A percentile compares a stretch with the other conserved stretches of the same genome.
These are phyloP conservation scores for Campoletis raptor DNA, from an alignment of 2,888 invertebrate genomes.

Conservation along the genomic window DNA sequence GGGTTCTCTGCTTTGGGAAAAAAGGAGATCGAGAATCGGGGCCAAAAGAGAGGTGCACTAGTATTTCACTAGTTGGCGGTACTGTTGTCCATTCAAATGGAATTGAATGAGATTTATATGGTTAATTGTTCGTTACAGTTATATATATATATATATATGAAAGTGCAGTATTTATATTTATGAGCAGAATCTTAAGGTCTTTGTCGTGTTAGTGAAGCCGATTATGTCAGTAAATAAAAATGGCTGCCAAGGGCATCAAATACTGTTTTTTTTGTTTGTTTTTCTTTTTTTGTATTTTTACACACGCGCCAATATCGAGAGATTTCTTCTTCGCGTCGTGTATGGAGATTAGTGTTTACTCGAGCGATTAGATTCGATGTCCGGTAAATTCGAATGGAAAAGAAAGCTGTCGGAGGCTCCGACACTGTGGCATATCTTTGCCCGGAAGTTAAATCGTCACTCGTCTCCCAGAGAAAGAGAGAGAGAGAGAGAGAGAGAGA, in stretches of 20 bases:
- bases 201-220: not conserved
- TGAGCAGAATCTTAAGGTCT: not conserved
- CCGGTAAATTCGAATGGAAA: not conserved
- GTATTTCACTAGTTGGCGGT: conserved; percentile 52
- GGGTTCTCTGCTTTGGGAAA: conserved; percentile 62
- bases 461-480: not conserved
- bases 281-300: too few relatives aligned
- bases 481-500: not conserved
- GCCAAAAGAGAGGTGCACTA: not conserved
- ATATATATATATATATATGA: not conserved
- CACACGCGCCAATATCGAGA: not conserved
- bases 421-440: not conserved
- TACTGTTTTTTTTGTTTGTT: not conserved
- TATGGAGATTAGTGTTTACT: conserved; percentile 36
- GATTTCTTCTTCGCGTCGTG: not conserved
- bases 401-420: conserved; percentile 5
- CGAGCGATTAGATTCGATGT: conserved; percentile 29
- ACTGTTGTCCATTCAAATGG: conserved; percentile 73
- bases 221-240: conserved; percentile 12
- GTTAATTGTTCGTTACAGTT: conserved; percentile 64
- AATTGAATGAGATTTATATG: conserved; percentile 81
- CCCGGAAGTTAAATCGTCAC: conserved; percentile 13
- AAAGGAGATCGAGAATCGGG: not conserved
- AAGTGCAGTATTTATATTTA: too few relatives aligned
- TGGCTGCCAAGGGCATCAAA: not conserved